A percentile compares a stretch with the other conserved stretches of the same genome.
These are phyloP conservation scores for Grallaria varia DNA, from an alignment of 2,113 vertebrate genomes.

Conservation along the genomic window DNA sequence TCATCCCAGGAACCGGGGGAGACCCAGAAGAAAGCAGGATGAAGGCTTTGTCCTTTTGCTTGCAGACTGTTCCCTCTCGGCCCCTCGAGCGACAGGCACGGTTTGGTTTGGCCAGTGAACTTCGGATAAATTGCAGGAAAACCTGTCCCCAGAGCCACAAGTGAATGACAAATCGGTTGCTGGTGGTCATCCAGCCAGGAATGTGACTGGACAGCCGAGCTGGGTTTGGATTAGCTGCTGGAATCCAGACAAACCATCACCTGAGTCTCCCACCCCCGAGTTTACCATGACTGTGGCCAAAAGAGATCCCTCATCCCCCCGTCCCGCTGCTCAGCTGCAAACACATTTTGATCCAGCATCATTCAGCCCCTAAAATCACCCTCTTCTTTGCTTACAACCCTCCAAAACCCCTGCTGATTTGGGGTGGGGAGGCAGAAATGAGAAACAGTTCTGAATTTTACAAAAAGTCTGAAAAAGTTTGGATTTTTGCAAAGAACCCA, in stretches of 20 bases:
- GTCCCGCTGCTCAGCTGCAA: fast-evolving
- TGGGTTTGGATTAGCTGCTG: background rate
- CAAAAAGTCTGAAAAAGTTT: background rate
- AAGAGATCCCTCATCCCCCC: background rate
- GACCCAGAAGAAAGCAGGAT: background rate
- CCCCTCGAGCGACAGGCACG: fast-evolving
- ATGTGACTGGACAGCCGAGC: background rate
- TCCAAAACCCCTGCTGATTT: background rate
- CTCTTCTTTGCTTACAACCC: background rate
- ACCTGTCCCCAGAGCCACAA: too few species aligned
- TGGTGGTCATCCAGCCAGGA: background rate
- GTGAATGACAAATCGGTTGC: background rate
- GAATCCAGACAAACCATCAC: background rate
- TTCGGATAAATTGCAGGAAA: background rate
- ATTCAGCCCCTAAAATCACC: background rate
- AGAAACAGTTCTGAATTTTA: background rate
- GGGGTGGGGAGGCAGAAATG: fast-evolving
- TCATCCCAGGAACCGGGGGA: background rate
- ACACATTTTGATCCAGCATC: background rate
- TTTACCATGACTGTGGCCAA: background rate
- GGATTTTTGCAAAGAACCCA: background rate
- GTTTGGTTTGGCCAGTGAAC: background rate
- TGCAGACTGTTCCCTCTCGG: background rate
- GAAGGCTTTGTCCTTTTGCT: background rate
- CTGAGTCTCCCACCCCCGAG: background rate